Percentiles rank a stretch among this genome's conserved stretches.
Evolutionary conservation across 2,113 vertebrate species (phyloP).

Genomic region (Siniperca chuatsi): DNA sequence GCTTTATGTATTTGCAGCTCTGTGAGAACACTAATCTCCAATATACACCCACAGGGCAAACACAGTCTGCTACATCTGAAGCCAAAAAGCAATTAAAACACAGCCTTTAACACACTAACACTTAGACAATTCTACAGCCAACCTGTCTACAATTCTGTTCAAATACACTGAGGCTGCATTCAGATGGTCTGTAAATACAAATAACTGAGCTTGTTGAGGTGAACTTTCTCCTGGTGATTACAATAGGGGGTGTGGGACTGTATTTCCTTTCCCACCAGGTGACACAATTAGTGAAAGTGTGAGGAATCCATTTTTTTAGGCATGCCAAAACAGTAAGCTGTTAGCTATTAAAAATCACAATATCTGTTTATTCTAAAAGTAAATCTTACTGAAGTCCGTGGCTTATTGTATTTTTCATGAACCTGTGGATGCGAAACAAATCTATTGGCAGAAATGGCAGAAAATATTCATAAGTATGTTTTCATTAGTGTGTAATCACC

Average conservation of each 20-base stretch:
- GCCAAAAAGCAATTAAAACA: conserved; percentile 62
- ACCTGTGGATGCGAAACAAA: background rate
- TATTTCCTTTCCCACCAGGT: background rate
- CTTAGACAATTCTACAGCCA: conserved; percentile 10
- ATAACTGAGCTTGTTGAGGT: background rate
- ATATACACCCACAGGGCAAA: conserved; percentile 56
- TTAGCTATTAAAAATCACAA: background rate
- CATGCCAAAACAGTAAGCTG: no score
- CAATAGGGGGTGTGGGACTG: background rate
- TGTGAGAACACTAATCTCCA: conserved; percentile 47
- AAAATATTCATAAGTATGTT: no score
- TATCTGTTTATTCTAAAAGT: background rate
- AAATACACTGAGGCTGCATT: conserved; percentile 9
- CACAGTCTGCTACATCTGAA: conserved; percentile 34
- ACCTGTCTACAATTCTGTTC: conserved; percentile 1
- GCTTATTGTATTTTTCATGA: background rate
- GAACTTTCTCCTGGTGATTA: background rate
- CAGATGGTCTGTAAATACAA: conserved; percentile 30
- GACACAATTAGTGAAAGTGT: background rate
- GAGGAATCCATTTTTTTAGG: background rate
- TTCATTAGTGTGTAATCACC: no score
- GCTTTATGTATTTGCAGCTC: conserved; percentile 35
- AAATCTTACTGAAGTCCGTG: background rate
- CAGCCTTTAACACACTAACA: conserved; percentile 19
- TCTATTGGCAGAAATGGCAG: no score